Conservation (phyloP, 2,888 invertebrate genomes). For the Notocelia uddmanniana region DNA sequence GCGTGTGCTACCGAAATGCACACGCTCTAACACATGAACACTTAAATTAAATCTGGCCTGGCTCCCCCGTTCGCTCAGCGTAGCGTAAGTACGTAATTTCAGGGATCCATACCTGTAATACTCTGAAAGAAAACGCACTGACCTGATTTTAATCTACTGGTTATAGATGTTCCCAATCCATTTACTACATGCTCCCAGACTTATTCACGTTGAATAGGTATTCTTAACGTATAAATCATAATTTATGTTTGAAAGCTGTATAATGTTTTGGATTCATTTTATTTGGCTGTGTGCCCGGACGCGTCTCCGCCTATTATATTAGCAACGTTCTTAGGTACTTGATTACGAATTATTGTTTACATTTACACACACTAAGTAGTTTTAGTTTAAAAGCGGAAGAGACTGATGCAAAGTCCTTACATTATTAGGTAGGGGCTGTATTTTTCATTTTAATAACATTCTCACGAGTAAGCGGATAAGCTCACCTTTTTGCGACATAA, state of each 20-base stretch:
- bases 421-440: neutral
- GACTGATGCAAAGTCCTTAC: neutral
- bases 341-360: conserved; percentile 9
- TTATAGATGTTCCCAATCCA: conserved; percentile 7
- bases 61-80: conserved; percentile 54
- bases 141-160: conserved; percentile 20
- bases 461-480: conserved; percentile 1
- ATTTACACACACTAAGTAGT: conserved; percentile 11
- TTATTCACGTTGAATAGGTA: neutral
- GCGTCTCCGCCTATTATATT: conserved; percentile 34
- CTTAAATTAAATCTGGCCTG: conserved; percentile 71
- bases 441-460: neutral
- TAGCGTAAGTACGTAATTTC: conserved; percentile 49
- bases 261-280: conserved; percentile 39
- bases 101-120: conserved; percentile 32
- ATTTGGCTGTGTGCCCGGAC: conserved; percentile 39
- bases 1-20: conserved; percentile 66
- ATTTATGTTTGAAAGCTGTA: conserved; percentile 34
- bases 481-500: neutral
- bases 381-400: conserved; percentile 4
- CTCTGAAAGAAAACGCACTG: conserved; percentile 24
- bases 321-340: conserved; percentile 1
- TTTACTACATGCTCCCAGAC: conserved; percentile 2
- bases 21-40: conserved; percentile 61
- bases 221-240: conserved; percentile 25